These are phyloP conservation scores for Lucinisca nassula DNA, from an alignment of 2,888 invertebrate species.

Conservation along the genomic window DNA sequence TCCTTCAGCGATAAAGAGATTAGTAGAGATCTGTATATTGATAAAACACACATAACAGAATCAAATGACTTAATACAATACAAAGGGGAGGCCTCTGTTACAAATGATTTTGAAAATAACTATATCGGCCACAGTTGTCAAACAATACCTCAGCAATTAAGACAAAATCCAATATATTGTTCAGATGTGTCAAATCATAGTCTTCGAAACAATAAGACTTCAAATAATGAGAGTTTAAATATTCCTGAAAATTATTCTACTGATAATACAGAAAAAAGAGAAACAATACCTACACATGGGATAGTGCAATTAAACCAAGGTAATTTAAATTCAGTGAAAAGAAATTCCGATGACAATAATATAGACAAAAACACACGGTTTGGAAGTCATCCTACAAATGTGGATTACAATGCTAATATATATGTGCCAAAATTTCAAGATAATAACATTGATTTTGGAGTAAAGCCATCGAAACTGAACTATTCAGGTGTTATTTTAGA, in stretches of 20 bases:
- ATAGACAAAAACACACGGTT: background rate
- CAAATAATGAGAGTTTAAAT: slow-evolving; percentile 16
- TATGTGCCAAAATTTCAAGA: slow-evolving; percentile 62
- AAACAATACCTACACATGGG: slow-evolving; percentile 1
- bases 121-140: background rate
- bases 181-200: background rate
- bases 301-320: background rate
- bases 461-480: slow-evolving; percentile 1
- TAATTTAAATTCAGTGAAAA: background rate
- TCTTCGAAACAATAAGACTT: slow-evolving; percentile 22
- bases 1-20: slow-evolving; percentile 7
- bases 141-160: slow-evolving; percentile 17
- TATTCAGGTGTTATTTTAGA: background rate
- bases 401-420: slow-evolving; percentile 56
- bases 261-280: slow-evolving; percentile 28
- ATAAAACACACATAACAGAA: slow-evolving; percentile 13
- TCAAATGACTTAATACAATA: slow-evolving; percentile 18
- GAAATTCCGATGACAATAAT: background rate
- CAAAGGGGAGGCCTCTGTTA: slow-evolving; percentile 18
- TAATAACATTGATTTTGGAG: slow-evolving; percentile 10
- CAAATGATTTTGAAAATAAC: slow-evolving; percentile 3
- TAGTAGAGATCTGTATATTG: background rate
- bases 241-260: slow-evolving; percentile 18
- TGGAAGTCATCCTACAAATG: background rate
- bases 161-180: background rate